Percentiles rank a stretch among this genome's conserved stretches.
Evolutionary conservation across 2,797 vertebrate genomes (phyloP).

Genomic region (Urocyon cinereoargenteus): DNA sequence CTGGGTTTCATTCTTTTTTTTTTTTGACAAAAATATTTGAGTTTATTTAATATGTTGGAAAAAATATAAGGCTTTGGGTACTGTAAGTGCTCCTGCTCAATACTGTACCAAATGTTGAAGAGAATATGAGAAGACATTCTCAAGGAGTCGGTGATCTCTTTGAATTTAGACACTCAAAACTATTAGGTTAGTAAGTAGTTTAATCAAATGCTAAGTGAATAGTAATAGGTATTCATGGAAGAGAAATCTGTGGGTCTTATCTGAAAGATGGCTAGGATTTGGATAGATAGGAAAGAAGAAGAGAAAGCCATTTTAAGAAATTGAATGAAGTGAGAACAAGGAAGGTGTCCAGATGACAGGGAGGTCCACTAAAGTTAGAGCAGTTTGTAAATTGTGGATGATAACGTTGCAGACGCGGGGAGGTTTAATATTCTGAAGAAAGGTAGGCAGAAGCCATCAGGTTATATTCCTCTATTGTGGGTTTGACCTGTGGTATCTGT

Average conservation of each 20-base stretch:
- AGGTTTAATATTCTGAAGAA: not conserved
- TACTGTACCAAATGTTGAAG: not conserved
- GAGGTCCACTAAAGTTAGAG: not conserved
- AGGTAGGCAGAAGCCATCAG: not conserved
- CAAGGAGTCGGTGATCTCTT: slow-evolving; percentile 37
- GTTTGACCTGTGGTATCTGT: not conserved
- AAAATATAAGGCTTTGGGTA: not conserved
- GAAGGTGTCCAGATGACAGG: not conserved
- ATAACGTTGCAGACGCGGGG: not conserved
- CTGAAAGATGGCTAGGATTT: slow-evolving; percentile 42
- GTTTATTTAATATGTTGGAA: not conserved
- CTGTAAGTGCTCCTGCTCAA: not conserved
- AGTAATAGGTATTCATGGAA: not conserved
- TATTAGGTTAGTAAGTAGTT: slow-evolving; percentile 17
- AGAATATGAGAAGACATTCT: not conserved
- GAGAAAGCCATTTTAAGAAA: slow-evolving; percentile 33
- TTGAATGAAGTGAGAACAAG: not conserved
- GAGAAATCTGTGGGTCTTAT: not conserved
- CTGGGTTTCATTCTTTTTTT: not conserved
- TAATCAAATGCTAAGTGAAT: slow-evolving; percentile 15
- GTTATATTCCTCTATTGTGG: slow-evolving; percentile 28
- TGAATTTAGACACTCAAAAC: slow-evolving; percentile 38
- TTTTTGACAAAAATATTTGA: not conserved
- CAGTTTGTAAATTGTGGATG: not conserved
- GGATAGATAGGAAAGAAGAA: not conserved